Base-by-base conservation (phyloP, 53 echinoderm and acorn worm genomes). In the Crossaster papposus region DNA sequence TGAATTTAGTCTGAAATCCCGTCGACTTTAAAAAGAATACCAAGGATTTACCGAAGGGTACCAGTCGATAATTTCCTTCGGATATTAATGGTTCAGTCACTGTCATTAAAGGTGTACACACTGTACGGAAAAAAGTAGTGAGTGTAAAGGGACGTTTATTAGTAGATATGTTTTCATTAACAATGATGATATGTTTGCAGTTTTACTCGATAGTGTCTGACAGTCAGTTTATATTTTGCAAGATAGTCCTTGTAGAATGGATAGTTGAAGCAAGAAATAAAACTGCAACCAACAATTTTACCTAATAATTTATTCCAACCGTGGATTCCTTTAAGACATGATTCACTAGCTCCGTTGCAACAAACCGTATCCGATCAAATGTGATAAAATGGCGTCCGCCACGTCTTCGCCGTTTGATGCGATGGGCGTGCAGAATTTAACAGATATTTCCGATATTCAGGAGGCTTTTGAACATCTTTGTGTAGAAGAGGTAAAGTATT, bases 301-400 rank as follows among this genome's bases (percentile, higher is more conserved):
- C 5, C 9, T 44, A 44, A 1, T 44, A 44, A 44, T 44, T 44
- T 38, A 38, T 44, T 44, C 44, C 44, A 44, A 44, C 58, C 58
- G 0, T 58, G 7, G 58, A 28, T 68, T 68, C 68, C 75, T 74
- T 74, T 35, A 74, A 74, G 3, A 13, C 15, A 0, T n/a, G 28
- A 26, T 23, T 68, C 68, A 28, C 28, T 26, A 26, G 0, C 11
- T 26, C 75, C 83, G 62, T 20, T 14, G 44, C 44, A 44, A 44
- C 44, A 22, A 83, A 70, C 34, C 83, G 65, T 65, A 83, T 83
- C 83, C 83, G 83, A 70, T 83, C 37, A n/a, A 52, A 72, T 28
- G n/a, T 13, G 70, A 14, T n/a, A 97, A 94, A 64, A 97, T 97
- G 98, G 98, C 98, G 81, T 92, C 93, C 95, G 98, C 98, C 98